Base-by-base conservation (phyloP, 1,140 invertebrate genomes). In the Sarcophaga bullata region DNA sequence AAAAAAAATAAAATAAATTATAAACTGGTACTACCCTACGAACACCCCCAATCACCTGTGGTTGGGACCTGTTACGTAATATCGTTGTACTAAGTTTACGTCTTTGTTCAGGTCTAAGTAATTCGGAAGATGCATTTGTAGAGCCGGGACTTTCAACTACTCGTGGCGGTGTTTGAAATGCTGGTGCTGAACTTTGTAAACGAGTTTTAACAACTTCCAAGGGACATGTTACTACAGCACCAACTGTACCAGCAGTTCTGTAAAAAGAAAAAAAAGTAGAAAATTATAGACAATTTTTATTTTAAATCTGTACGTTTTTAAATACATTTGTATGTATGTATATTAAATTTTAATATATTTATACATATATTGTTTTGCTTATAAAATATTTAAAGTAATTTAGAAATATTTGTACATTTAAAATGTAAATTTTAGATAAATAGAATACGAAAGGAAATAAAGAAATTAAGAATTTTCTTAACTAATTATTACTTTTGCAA, bases 161-260 rank as follows among this genome's bases (percentile, higher is more conserved):
- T 11, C 91, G 89, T 81, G 91, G 87, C 72, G 89, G 87, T 80
- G 91, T 90, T 84, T 92, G 89, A 84, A 95, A 94, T 49, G 94
- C 93, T 48, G 94, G 93, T 54, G 94, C 93, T 0, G 97, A 98
- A 11, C 98, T 99, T 90, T 99, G 98, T 81, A 99, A 93, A 73
- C 98, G 93, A 4, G 98, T 99, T 91, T 99, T 99, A 7, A 99
- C 96, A 81, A 99, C 98, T 92, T 99, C 98, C 84, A 99, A 91
- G 0, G 98, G 98, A 92, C 98, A 99, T 84, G 98, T 99, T 58
- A 98, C 94, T 84, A 99, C 96, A 10, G 98, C 98, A 83, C 98
- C 98, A 62, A 96, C 95, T 46, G 98, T 99, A 50, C 98, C 98
- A 85, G 97, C 98, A 90, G 96, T 93, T 86, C 98, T 99, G 90